phyloP scores from a whole-genome alignment of 2,888 invertebrate species.

The Pyrrhia umbra region DNA sequence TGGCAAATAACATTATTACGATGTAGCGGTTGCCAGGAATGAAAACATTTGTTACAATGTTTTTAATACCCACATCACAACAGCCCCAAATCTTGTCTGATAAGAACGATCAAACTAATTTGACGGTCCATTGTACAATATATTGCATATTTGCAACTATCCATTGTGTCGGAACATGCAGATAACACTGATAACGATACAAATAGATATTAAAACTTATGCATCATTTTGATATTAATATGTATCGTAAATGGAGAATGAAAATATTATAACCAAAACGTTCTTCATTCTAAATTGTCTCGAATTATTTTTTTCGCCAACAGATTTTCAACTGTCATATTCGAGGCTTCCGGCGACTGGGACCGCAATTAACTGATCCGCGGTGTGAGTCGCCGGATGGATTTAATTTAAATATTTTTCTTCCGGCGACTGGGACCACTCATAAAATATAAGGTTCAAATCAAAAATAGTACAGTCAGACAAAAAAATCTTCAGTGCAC shows the following conservation, averaged over 20 bases:
- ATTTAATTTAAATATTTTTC: no score
- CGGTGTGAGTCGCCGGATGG: no score
- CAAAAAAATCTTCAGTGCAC: no score
- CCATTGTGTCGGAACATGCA: slow-evolving; percentile 56
- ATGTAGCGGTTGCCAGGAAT: no score
- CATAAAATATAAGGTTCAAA: no score
- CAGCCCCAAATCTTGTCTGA: slow-evolving; percentile 24
- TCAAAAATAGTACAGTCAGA: no score
- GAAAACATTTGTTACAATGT: no score
- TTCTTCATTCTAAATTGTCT: slow-evolving; percentile 32
- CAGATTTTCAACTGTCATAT: slow-evolving; percentile 42
- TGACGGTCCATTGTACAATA: slow-evolving; percentile 27
- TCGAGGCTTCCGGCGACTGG: no score
- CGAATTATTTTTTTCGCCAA: slow-evolving; percentile 23
- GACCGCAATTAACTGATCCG: no score
- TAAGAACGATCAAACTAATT: slow-evolving; percentile 39
- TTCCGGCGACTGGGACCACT: no score
- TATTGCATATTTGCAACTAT: slow-evolving; percentile 52
- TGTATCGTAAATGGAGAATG: slow-evolving; percentile 49
- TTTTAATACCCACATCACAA: no score
- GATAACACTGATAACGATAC: slow-evolving; percentile 60
- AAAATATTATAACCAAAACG: slow-evolving; percentile 34
- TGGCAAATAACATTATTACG: neutral
- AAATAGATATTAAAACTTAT: slow-evolving; percentile 62
- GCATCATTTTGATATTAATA: slow-evolving; percentile 47